These are phyloP conservation scores for pig (Sus scrofa) DNA, from an alignment of 2,113 vertebrate species.

Conservation along the genomic window T2T-Sscrofa CM000818.6:64160501-64161000, in stretches of 20 bases:
- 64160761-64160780: too few species aligned
- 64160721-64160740: not conserved
- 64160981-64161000: too few species aligned
- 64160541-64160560: not conserved
- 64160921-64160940: too few species aligned
- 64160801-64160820: too few species aligned
- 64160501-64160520: not conserved
- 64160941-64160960: too few species aligned
- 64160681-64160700: not conserved
- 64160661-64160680: not conserved
- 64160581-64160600: not conserved
- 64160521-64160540: not conserved
- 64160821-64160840: too few species aligned
- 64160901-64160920: too few species aligned
- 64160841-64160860: too few species aligned
- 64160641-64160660: not conserved
- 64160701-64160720: not conserved
- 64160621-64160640: not conserved
- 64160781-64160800: not conserved
- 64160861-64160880: too few species aligned
- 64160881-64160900: too few species aligned
- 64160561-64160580: not conserved
- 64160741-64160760: too few species aligned
- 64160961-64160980: too few species aligned
- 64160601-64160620: not conserved